Evolutionary conservation across 2,113 vertebrate species (phyloP).

Genomic region (Hippocampus comes): DNA sequence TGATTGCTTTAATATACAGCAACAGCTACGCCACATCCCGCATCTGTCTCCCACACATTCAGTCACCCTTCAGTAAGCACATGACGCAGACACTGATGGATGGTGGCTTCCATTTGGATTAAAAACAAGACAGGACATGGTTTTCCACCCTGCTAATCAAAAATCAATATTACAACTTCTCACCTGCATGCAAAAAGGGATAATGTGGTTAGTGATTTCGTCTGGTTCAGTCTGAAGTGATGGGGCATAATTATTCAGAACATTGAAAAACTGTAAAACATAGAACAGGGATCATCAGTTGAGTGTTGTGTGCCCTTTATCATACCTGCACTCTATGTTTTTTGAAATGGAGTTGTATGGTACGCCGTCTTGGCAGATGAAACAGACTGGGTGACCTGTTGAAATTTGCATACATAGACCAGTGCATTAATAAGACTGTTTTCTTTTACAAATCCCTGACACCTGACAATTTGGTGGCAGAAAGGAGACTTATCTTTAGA

Average conservation of each 20-base stretch:
- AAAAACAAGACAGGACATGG: conserved; percentile 49
- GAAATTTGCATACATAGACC: neutral
- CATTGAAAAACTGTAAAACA: conserved; percentile 17
- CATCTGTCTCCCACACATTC: conserved; percentile 50
- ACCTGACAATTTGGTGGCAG: no score
- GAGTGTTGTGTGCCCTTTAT: neutral
- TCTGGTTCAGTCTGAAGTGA: conserved; percentile 39
- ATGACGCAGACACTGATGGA: conserved; percentile 16
- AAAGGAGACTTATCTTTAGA: no score
- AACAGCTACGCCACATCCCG: conserved; percentile 41
- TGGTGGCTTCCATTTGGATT: conserved; percentile 49
- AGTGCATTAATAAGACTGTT: no score
- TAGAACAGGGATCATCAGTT: neutral
- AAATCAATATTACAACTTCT: conserved; percentile 60
- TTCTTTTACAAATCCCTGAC: no score
- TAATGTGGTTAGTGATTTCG: conserved; percentile 32
- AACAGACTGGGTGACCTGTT: no score
- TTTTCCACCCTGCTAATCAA: conserved; percentile 45
- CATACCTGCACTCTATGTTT: neutral
- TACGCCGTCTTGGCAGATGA: neutral
- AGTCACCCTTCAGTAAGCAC: conserved; percentile 31
- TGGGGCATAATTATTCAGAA: conserved; percentile 10
- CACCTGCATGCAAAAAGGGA: conserved; percentile 41
- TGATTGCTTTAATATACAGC: conserved; percentile 57
- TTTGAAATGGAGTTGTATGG: neutral